Evolutionary conservation across 2,113 vertebrate species (phyloP), one percentile per base, ranked within the genome.

Genomic region (Sinocyclocheilus anshuiensis): DNA sequence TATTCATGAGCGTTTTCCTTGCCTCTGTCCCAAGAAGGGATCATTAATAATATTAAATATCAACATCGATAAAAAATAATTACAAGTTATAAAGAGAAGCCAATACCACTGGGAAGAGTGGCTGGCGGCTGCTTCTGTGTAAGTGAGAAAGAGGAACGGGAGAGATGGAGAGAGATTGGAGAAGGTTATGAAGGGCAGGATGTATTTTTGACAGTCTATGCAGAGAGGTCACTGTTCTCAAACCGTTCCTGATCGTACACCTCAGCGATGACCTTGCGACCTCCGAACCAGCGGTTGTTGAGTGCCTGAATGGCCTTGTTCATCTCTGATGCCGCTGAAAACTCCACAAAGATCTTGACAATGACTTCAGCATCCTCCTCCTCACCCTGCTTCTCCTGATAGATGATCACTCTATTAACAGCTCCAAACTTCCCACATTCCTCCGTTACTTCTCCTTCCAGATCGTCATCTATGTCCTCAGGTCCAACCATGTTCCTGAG

Each of bases 401-500:
- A 98, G 93, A 98, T 97, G 92, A 98, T 96, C 71, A 98, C 97
- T 0, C 97, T 94, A 93, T 97, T 97, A 4, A 98, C 97, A 0
- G 92, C 96, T 1, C 97, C 97, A 0, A 97, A 98, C 91, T 97
- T 98, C 80, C 97, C 97, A 0, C 97, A 98, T 83, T 98, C 97
- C 57, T 98, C 97, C 0, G 97, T 98, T 88, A 98, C 97, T 77
- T 98, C 97, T 1, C 96, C 97, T 87, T 98, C 97, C 76, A 98
- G 90, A 90, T 98, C 97, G 0, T 98, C 97, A 0, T 98, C 97
- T 12, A 98, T 97, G 91, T 98, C 97, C 53, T 98, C 96, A 0
- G 97, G 97, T 4, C 97, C 97, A 71, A 98, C 97, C 97, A 98
- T 98, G 93, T 98, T 98, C 67, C 96, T 95, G 45, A 98, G 94